Percentiles rank a stretch among this genome's conserved stretches.
phyloP scores from a whole-genome alignment of 2,888 invertebrate species.

The Drosophila robusta region DNA sequence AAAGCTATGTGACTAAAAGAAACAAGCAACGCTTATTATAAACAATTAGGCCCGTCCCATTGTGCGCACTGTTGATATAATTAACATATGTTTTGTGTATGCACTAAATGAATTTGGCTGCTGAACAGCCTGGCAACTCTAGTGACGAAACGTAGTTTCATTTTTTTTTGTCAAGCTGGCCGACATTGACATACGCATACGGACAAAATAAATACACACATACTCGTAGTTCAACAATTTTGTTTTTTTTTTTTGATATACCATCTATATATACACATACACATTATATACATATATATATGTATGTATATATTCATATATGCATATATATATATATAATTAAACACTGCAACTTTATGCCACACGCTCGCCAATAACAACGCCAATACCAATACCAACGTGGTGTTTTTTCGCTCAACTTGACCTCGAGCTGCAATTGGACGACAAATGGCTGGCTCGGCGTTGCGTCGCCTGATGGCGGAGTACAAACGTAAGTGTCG shows the following conservation, averaged over 20 bases:
- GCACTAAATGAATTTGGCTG: neutral
- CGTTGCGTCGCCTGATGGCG: constrained; percentile 93
- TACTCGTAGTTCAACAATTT: constrained; percentile 22
- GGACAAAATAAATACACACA: constrained; percentile 50
- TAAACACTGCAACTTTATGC: constrained; percentile 37
- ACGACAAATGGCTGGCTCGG: constrained; percentile 91
- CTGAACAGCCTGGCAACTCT: constrained; percentile 35
- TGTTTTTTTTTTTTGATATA: constrained; percentile 9
- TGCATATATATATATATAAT: constrained; percentile 32
- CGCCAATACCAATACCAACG: constrained; percentile 14
- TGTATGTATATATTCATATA: constrained; percentile 8
- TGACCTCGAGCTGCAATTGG: constrained; percentile 55
- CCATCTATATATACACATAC: constrained; percentile 10
- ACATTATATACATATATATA: constrained; percentile 4
- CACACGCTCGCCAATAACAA: constrained; percentile 36
- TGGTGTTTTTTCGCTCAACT: constrained; percentile 43
- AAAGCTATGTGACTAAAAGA: neutral
- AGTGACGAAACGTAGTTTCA: constrained; percentile 44
- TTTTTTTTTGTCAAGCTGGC: constrained; percentile 57
- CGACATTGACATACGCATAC: constrained; percentile 59
- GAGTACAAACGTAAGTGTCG: constrained; percentile 91
- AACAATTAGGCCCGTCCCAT: neutral
- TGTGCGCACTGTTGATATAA: neutral
- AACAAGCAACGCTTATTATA: neutral
- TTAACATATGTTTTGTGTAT: neutral